Evolutionary conservation across 2,797 vertebrate species (phyloP).

Genomic region (Rhinichthys osculus): DNA sequence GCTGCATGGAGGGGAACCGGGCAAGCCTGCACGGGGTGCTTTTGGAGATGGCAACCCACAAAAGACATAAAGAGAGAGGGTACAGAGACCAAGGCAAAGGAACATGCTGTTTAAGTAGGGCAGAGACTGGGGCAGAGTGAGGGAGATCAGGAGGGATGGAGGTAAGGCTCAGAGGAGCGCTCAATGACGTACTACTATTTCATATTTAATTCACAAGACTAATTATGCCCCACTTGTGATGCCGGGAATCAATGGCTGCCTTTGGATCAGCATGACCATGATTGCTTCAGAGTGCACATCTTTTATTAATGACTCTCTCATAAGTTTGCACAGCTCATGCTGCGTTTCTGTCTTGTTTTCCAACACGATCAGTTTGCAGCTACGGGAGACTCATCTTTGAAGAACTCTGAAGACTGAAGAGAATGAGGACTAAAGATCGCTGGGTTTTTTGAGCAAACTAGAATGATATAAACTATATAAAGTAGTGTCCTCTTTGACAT

Average conservation of each 20-base stretch:
- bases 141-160: conserved; percentile 42
- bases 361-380: conserved; percentile 10
- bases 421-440: background rate
- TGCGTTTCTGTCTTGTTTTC: conserved; percentile 41
- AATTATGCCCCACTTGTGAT: conserved; percentile 60
- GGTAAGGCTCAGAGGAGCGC: conserved; percentile 61
- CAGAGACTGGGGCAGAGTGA: conserved; percentile 57
- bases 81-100: conserved; percentile 16
- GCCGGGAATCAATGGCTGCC: conserved; percentile 60
- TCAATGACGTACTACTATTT: conserved; percentile 74
- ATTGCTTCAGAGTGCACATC: conserved; percentile 74
- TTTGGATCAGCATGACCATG: conserved; percentile 66
- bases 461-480: background rate
- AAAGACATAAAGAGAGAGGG: conserved; percentile 53
- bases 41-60: background rate
- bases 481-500: background rate
- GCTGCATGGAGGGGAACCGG: conserved; percentile 50
- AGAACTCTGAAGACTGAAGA: conserved; percentile 26
- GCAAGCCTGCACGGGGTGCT: conserved; percentile 37
- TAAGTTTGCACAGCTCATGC: conserved; percentile 68
- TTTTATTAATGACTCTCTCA: conserved; percentile 76
- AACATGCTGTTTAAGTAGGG: conserved; percentile 48
- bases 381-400: conserved; percentile 13
- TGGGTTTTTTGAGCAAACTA: background rate
- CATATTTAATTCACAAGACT: conserved; percentile 78